Evolutionary conservation across 1,140 invertebrate genomes (phyloP), one percentile per base, ranked within the genome.

Genomic region (Bombus confusus): DNA sequence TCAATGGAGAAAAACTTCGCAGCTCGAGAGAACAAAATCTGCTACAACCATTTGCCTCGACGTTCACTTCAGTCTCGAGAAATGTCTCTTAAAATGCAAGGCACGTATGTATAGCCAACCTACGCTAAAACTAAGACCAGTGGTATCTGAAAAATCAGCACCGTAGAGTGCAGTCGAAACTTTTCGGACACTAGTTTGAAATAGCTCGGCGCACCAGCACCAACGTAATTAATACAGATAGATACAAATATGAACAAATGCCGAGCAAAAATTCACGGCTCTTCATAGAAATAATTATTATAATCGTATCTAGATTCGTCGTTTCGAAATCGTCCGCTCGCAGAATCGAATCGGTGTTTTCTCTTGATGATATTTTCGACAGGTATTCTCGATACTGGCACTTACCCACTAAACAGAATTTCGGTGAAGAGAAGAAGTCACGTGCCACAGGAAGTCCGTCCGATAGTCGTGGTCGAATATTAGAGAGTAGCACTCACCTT

Each of bases 401-500:
- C 83, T 85, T 52, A 85, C 83, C 83, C 12, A 34, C n/a, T 37
- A 37, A 15, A n/a, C 10, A 41, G 28, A 79, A 12, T 62, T 28
- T 73, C 12, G 28, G 18, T 25, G 43, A 74, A 34, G 37, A 66
- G 39, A 28, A 47, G 64, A 9, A 59, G 43, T 22, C 79, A 81
- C 79, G 78, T 81, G 84, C 57, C 59, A 81, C 79, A 41, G 57
- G 79, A 68, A 37, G 22, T 85, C 25, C 6, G 43, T 59, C 31
- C 18, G 39, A 80, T 59, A 68, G 57, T 62, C 39, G 62, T 69
- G 74, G 73, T 18, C 57, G 57, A 80, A 72, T 73, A n/a, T 73
- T 79, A 68, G 25, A 68, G 28, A 41, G 76, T 82, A 69, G 86
- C 82, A 91, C 91, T 92, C 91, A 87, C 90, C 85, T 91, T 87